Evolutionary conservation across 2,888 invertebrate species (phyloP).

Genomic region (Drosophila helvetica): DNA sequence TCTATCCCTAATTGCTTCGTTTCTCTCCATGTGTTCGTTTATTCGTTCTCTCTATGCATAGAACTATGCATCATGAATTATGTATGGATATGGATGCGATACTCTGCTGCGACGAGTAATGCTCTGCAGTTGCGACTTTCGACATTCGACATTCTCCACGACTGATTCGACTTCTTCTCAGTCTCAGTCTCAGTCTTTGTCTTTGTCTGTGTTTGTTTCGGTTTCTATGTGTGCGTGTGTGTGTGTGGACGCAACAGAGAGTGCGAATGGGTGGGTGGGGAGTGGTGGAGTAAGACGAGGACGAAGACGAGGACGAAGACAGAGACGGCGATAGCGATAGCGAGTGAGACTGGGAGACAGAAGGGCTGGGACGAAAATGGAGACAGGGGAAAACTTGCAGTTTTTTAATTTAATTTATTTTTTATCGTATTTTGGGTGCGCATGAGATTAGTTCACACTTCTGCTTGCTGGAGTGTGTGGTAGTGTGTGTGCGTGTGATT

Average conservation of each 20-base stretch:
- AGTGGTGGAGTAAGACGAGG: background rate
- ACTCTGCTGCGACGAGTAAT: background rate
- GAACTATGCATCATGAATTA: background rate
- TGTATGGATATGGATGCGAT: slow-evolving; percentile 13
- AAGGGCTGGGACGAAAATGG: background rate
- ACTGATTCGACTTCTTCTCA: background rate
- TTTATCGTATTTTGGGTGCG: background rate
- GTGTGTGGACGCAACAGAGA: background rate
- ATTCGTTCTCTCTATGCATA: slow-evolving; percentile 1
- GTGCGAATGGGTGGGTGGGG: background rate
- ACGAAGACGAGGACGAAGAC: background rate
- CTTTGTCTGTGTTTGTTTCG: background rate
- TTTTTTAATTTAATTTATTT: no score
- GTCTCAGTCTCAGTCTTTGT: no score
- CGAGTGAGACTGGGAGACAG: background rate
- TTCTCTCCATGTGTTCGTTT: background rate
- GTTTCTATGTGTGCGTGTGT: background rate
- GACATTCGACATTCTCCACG: background rate
- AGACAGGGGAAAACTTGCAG: background rate
- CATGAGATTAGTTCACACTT: background rate
- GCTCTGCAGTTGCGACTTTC: background rate
- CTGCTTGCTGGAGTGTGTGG: background rate
- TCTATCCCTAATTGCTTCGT: slow-evolving; percentile 25
- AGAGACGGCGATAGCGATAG: background rate
- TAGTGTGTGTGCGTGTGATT: no score